Conservation (phyloP, 2,113 vertebrate genomes). For the Camelus bactrianus region DNA sequence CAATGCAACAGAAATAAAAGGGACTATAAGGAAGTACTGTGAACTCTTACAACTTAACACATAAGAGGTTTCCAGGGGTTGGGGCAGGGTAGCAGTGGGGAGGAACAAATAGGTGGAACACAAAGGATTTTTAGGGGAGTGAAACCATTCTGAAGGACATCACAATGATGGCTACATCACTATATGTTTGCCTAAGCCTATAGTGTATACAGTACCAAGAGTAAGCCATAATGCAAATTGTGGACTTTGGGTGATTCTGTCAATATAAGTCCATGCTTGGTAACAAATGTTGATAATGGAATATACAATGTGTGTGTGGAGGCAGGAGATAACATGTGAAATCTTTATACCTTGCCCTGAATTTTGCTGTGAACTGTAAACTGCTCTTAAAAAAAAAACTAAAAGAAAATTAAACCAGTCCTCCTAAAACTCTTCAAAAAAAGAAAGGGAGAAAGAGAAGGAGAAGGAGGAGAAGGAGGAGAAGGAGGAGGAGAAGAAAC, state of each 20-base stretch:
- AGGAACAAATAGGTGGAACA: background rate
- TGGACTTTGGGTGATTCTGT: background rate
- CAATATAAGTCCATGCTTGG: background rate
- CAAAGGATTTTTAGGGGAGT: background rate
- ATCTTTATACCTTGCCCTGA: background rate
- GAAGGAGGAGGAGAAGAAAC: background rate
- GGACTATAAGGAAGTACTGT: background rate
- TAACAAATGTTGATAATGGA: background rate
- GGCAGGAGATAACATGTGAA: no score
- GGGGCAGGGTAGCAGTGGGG: background rate
- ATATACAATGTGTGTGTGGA: background rate
- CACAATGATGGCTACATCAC: background rate
- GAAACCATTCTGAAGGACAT: background rate
- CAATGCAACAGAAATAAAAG: background rate
- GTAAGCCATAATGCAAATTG: background rate
- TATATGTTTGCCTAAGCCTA: background rate
- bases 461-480: no score
- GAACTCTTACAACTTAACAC: background rate
- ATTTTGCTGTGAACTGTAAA: background rate
- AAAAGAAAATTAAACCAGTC: background rate
- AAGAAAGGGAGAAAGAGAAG: background rate
- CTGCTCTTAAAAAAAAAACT: background rate
- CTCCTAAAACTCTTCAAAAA: background rate
- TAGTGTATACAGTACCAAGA: background rate
- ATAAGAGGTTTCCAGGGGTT: background rate